Percentiles rank a stretch among this genome's conserved stretches.
These are phyloP conservation scores for Amiota communis DNA, from an alignment of 2,888 invertebrate genomes.

Conservation along the genomic window DNA sequence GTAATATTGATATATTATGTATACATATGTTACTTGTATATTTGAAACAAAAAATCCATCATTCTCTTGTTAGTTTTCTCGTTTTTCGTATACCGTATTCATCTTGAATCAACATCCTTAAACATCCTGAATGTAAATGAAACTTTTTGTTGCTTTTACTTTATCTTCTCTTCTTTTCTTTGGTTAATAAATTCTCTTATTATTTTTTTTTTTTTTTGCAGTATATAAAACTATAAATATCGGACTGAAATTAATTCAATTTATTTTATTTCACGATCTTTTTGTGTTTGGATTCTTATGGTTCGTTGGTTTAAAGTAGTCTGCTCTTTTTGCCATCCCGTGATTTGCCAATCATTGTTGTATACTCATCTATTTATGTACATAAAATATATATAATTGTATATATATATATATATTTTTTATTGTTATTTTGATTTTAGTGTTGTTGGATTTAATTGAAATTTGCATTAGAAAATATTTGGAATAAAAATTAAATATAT, in stretches of 20 bases:
- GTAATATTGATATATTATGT: no score
- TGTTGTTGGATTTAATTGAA: slow-evolving; percentile 27
- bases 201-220: background rate
- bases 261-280: slow-evolving; percentile 31
- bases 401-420: background rate
- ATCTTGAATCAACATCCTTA: no score
- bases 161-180: background rate
- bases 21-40: no score
- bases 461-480: slow-evolving; percentile 40
- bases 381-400: slow-evolving; percentile 45
- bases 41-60: no score
- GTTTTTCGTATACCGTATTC: no score
- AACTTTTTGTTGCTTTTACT: background rate
- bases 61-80: no score
- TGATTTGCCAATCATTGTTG: slow-evolving; percentile 73
- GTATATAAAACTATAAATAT: no score
- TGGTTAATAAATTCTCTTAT: background rate
- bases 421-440: slow-evolving; percentile 42
- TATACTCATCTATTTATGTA: slow-evolving; percentile 72
- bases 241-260: background rate
- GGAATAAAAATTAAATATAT: slow-evolving; percentile 38
- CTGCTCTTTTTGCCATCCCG: slow-evolving; percentile 73
- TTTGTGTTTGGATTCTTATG: slow-evolving; percentile 31
- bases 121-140: background rate
- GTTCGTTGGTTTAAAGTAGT: slow-evolving; percentile 67